Base-by-base conservation (phyloP, 1,140 invertebrate genomes). In the Delia radicum region DNA sequence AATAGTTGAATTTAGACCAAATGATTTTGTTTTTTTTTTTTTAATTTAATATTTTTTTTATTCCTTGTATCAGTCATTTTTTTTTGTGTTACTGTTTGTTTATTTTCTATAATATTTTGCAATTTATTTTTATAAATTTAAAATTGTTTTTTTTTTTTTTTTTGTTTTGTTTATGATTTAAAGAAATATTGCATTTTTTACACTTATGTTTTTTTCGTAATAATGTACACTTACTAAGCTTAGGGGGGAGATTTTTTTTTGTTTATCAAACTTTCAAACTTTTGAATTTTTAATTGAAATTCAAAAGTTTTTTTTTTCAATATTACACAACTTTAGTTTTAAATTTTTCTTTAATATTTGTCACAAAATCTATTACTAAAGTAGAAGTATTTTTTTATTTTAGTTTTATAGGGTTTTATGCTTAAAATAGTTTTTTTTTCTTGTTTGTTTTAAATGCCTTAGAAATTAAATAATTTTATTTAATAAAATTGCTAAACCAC, bases 401-500 rank as follows among this genome's bases (percentile, higher is more conserved):
- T 21, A 21, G 48, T 55, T 55, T 55, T 21, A 21, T 21, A 55
- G 48, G 48, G 48, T 55, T 55, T 55, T 55, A 21, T 55, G 48
- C 48, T 55, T 55, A 55, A 55, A 55, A 18, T 55, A 48, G n/a
- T 48, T 15, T 37, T 10, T 37, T 37, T 21, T 69, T 33, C 4
- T 69, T 65, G 62, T 65, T 69, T 69, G n/a, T 69, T 18, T 24
- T 65, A 37, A 37, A 24, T 69, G 65, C 18, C 65, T 69, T 69
- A 69, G 24, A 69, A 69, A 18, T 33, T 69, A 69, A 69, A 33
- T 61, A 73, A 73, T 73, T 73, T 73, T 73, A 73, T 73, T 73
- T 73, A 73, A 73, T 73, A 73, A 73, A 73, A 73, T 73, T 73
- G 37, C 72, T 73, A 73, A 73, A 48, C 37, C 72, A 73, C 37